Base-by-base conservation (phyloP, 2,113 vertebrate genomes). In the Corythornis madagascariensis region DNA sequence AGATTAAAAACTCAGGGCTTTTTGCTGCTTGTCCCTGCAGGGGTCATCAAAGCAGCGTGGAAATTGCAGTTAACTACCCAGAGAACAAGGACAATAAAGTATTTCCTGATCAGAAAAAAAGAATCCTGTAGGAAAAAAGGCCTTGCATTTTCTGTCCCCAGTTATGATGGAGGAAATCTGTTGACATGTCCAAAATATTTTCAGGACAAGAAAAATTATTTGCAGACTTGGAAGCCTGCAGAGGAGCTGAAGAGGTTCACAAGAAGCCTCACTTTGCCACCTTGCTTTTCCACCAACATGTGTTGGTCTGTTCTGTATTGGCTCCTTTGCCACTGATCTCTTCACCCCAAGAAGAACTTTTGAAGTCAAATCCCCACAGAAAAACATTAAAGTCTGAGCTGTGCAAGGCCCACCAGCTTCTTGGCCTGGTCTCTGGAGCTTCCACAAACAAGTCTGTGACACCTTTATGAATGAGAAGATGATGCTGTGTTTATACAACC, bases 1-100 rank as follows among this genome's bases (percentile, higher is more conserved):
- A 47, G 29, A 89, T 65, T 56, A 48, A 67, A 87, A 69, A 17
- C 50, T 75, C 70, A 2, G 45, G 21, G 38, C 10, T 7, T 7
- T 48, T 88, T 66, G 31, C 88, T 67, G 35, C 56, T 91, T 88
- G 47, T 86, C 75, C 92, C 94, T 95, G 88, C 86, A 95, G 95
- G 88, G 93, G 95, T 95, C 95, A 83, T 94, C 79, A 66, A 91
- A 92, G 78, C 75, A 83, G 31, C 69, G 0, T 19, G 52, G 52
- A 85, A 85, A 52, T 33, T 0, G 0, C 64, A 71, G 72, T 57
- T 72, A 22, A 16, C 17, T 81, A 73, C 48, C 12, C 29, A 26
- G 42, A 65, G 59, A 87, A 57, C 17, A 50, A n/a, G 20, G 17
- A 28, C 42, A 29, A 19, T 3, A 3, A 28, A 20, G 11, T 52